Conservation (phyloP, 2,888 invertebrate species). For the Liposcelis brunnea region DNA sequence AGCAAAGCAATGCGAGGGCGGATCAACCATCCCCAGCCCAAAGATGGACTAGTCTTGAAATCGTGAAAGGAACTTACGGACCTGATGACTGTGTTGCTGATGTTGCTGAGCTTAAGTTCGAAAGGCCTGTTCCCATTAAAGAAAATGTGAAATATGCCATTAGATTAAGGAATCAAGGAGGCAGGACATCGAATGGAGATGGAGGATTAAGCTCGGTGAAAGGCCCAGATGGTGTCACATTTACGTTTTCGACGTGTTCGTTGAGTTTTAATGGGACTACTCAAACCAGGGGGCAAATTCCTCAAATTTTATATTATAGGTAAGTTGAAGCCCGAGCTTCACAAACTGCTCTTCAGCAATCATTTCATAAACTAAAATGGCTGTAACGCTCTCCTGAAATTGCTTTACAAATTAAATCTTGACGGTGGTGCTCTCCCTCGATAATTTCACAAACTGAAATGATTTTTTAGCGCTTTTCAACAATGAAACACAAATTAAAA, state of each 20-base stretch:
- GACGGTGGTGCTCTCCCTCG: too few relatives aligned
- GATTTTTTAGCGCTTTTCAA: too few relatives aligned
- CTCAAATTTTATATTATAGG: constrained; percentile 79
- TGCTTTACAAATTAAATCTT: too few relatives aligned
- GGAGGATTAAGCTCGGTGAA: constrained; percentile 74
- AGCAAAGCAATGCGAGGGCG: constrained; percentile 17
- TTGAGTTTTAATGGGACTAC: constrained; percentile 95
- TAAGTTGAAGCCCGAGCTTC: too few relatives aligned
- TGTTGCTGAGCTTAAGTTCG: constrained; percentile 78
- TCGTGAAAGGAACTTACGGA: constrained; percentile 65
- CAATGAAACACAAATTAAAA: too few relatives aligned
- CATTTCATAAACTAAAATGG: too few relatives aligned
- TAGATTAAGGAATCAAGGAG: constrained; percentile 73
- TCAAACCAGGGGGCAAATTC: constrained; percentile 84
- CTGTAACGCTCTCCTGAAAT: too few relatives aligned
- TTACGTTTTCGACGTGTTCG: constrained; percentile 79
- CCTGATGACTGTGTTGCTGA: constrained; percentile 68
- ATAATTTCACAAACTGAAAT: too few relatives aligned
- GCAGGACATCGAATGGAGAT: constrained; percentile 87
- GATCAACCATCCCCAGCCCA: constrained; percentile 41
- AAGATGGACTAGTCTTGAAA: constrained; percentile 78
- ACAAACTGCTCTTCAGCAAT: too few relatives aligned
- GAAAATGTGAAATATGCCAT: constrained; percentile 81
- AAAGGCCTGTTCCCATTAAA: constrained; percentile 71
- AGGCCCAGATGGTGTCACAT: constrained; percentile 82